Evolutionary conservation across 1,140 invertebrate genomes (phyloP), one percentile per base, ranked within the genome.

Genomic region (Zophobas morio): DNA sequence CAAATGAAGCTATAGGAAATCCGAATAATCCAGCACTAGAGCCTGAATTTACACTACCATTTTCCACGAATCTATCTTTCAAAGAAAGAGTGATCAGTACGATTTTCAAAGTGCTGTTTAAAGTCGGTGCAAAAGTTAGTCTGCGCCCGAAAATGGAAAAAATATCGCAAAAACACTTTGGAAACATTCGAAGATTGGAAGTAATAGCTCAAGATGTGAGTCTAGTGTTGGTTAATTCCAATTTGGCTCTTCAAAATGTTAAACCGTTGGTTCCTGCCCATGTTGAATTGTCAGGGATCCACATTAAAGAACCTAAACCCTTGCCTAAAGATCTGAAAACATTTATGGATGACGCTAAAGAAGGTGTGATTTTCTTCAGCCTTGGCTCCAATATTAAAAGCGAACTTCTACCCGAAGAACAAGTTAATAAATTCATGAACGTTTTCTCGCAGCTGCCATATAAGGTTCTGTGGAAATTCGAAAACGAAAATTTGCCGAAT

Each of bases 301-400:
- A 90, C 82, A 83, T 88, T 39, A 83, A 87, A 74, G 77, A 82
- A 8, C 78, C 80, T 2, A 79, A 85, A 46, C 74, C 81, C 6
- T 74, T 89, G 76, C 86, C 89, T 4, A 33, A 80, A 87, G 85
- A 88, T 54, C 80, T 88, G 47, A 81, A 86, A 77, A 76, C 79
- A 40, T 87, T 88, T 49, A 57, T 88, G 37, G 86, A 88, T 46
- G 83, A 80, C 0, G 85, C 88, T 1, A 82, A 78, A 32, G 80
- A 90, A 74, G 90, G 90, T 1, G 89, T 87, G 34, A 87, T 92
- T n/a, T 90, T 87, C 78, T 89, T 91, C 54, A 90, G 88, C 79
- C 79, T 91, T 47, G 89, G 90, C 78, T 81, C 81, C 0, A 91
- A 90, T 85, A 86, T 91, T 0, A 86, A 89, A 63, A 89, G 89